Percentiles rank a stretch among this genome's conserved stretches.
These are phyloP conservation scores for Dufourea novaeangliae DNA, from an alignment of 1,140 invertebrate genomes.

Conservation along the genomic window DNA sequence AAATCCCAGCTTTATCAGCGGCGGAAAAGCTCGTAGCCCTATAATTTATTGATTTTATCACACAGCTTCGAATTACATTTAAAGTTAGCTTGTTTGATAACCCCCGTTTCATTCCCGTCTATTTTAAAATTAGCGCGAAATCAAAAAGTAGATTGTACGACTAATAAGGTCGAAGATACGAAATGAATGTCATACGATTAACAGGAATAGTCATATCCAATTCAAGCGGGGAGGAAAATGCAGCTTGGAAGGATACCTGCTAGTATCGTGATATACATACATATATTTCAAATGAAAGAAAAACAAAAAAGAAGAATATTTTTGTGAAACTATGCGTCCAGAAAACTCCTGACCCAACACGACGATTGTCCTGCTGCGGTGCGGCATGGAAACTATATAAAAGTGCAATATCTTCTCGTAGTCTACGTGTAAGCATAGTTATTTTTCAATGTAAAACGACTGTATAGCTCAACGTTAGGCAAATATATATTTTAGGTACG, in stretches of 20 bases:
- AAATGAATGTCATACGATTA: neutral
- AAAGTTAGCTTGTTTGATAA: neutral
- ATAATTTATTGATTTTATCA: neutral
- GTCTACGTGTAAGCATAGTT: slow-evolving; percentile 49
- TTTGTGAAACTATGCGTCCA: slow-evolving; percentile 32
- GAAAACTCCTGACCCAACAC: neutral
- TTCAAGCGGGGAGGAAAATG: neutral
- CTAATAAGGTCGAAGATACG: too few relatives aligned
- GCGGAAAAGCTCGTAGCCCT: neutral
- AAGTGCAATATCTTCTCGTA: slow-evolving; percentile 44
- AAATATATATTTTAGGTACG: slow-evolving; percentile 69
- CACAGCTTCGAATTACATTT: neutral
- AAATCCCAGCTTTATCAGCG: slow-evolving; percentile 18
- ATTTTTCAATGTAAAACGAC: slow-evolving; percentile 64
- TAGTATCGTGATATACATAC: slow-evolving; percentile 11
- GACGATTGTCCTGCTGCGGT: neutral
- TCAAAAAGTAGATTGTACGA: neutral
- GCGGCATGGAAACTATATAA: slow-evolving; percentile 5
- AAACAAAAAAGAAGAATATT: slow-evolving; percentile 19
- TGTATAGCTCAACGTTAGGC: slow-evolving; percentile 56
- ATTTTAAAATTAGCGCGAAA: neutral
- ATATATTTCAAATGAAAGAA: neutral
- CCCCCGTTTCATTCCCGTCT: neutral
- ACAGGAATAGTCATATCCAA: too few relatives aligned
- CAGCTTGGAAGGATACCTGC: neutral